Evolutionary conservation across 2,888 invertebrate species (phyloP).

Genomic region (Conus canariensis): DNA sequence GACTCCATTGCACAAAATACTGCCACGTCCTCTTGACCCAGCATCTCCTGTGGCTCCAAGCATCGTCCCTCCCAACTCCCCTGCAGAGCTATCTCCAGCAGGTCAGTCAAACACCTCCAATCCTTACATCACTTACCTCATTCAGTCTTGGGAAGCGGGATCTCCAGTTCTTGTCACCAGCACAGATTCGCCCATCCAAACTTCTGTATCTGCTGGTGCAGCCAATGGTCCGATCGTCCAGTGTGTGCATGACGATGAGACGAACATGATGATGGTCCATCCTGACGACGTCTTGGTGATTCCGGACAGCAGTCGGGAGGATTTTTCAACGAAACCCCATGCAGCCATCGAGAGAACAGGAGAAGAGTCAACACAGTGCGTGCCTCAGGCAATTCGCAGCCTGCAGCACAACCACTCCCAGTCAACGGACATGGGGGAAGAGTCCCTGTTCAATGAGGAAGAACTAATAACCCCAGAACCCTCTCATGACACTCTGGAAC

Average conservation of each 20-base stretch:
- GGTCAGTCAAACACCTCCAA: neutral
- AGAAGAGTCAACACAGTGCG: slow-evolving; percentile 23
- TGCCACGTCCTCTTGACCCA: neutral
- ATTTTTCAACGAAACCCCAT: neutral
- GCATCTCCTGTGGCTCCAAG: neutral
- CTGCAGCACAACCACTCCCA: neutral
- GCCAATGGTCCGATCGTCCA: too few species aligned
- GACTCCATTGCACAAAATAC: neutral
- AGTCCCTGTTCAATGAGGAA: slow-evolving; percentile 14
- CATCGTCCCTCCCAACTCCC: slow-evolving; percentile 43
- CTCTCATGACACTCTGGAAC: neutral
- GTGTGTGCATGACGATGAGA: neutral
- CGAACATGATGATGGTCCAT: neutral
- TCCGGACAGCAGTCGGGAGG: slow-evolving; percentile 12
- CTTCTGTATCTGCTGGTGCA: neutral
- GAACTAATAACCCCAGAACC: neutral
- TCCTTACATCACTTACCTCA: slow-evolving; percentile 40
- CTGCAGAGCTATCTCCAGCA: slow-evolving; percentile 21
- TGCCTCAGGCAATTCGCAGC: neutral
- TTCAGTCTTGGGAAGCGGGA: slow-evolving; percentile 32
- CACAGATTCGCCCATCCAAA: neutral
- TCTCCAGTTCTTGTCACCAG: neutral
- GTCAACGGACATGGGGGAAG: neutral
- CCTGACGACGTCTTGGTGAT: slow-evolving; percentile 34
- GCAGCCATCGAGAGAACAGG: neutral